phyloP scores from a whole-genome alignment of 2,113 vertebrate genomes.

The Rhineura floridana region DNA sequence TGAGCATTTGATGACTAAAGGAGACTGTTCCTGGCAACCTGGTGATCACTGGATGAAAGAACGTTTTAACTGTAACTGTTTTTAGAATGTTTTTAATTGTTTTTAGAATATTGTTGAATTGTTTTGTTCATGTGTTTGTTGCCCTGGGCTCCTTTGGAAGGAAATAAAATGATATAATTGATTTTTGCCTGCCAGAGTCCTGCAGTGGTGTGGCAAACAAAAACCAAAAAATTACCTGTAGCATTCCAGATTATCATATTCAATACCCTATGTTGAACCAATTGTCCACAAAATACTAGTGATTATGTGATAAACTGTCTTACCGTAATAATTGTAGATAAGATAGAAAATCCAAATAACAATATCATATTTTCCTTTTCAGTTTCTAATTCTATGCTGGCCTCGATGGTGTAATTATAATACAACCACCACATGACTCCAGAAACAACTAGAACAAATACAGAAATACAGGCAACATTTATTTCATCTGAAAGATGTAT shows the following conservation, averaged over 20 bases:
- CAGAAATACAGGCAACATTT: fast-evolving
- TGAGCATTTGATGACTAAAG: too few relatives aligned
- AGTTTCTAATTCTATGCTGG: constrained; percentile 76
- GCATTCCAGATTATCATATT: neutral
- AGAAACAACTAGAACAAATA: constrained; percentile 75
- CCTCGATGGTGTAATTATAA: constrained; percentile 73
- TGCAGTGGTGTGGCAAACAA: neutral
- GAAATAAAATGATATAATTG: too few relatives aligned
- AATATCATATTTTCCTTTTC: constrained; percentile 79
- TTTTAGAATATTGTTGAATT: too few relatives aligned
- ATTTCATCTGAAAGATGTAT: neutral
- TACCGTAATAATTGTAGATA: constrained; percentile 73
- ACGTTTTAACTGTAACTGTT: too few relatives aligned
- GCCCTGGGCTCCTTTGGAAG: too few relatives aligned
- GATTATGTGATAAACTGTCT: constrained; percentile 46
- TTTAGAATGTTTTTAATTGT: too few relatives aligned
- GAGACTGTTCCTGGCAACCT: too few relatives aligned
- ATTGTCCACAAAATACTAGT: neutral
- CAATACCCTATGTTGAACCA: neutral
- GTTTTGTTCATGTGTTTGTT: too few relatives aligned
- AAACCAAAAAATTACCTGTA: neutral
- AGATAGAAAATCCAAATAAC: constrained; percentile 75
- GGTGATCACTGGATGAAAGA: too few relatives aligned
- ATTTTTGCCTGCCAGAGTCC: neutral
- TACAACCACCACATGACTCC: constrained; percentile 83